These are phyloP conservation scores for Clanis bilineata DNA, from an alignment of 2,888 invertebrate species.

Conservation along the genomic window DNA sequence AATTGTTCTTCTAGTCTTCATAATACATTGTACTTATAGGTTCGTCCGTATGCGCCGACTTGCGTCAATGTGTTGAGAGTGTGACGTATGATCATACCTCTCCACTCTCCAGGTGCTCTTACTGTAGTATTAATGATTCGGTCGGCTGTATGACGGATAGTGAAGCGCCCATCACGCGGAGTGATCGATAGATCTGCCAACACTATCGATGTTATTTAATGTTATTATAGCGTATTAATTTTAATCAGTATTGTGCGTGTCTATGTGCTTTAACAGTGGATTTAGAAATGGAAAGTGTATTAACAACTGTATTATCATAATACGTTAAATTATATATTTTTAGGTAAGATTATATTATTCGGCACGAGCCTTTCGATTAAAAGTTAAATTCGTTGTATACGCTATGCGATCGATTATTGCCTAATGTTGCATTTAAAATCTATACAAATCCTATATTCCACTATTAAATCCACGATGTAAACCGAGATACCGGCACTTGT, in stretches of 20 bases:
- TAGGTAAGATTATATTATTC: constrained; percentile 6
- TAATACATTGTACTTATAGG: constrained; percentile 22
- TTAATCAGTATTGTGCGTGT: constrained; percentile 49
- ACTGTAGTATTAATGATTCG: constrained; percentile 35
- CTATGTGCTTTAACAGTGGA: constrained; percentile 28
- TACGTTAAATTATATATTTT: constrained; percentile 5
- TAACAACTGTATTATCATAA: not conserved
- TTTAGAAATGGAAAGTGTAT: constrained; percentile 21
- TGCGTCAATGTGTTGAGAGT: not conserved
- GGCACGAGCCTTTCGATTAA: constrained; percentile 5
- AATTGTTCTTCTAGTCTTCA: constrained; percentile 20
- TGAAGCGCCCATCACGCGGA: constrained; percentile 36
- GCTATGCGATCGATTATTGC: constrained; percentile 8
- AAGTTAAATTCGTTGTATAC: not conserved
- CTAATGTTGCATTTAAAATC: constrained; percentile 5
- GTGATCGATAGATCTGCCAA: constrained; percentile 51
- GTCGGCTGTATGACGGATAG: constrained; percentile 10
- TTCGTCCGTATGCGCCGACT: constrained; percentile 1
- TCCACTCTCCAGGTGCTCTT: constrained; percentile 17
- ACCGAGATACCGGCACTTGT: constrained; percentile 3
- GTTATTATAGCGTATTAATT: constrained; percentile 34
- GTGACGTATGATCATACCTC: not conserved
- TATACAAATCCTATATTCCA: not conserved
- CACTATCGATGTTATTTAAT: constrained; percentile 34
- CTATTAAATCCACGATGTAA: constrained; percentile 2